phyloP scores from a whole-genome alignment of 2,888 invertebrate genomes.

The Latrodectus hesperus region DNA sequence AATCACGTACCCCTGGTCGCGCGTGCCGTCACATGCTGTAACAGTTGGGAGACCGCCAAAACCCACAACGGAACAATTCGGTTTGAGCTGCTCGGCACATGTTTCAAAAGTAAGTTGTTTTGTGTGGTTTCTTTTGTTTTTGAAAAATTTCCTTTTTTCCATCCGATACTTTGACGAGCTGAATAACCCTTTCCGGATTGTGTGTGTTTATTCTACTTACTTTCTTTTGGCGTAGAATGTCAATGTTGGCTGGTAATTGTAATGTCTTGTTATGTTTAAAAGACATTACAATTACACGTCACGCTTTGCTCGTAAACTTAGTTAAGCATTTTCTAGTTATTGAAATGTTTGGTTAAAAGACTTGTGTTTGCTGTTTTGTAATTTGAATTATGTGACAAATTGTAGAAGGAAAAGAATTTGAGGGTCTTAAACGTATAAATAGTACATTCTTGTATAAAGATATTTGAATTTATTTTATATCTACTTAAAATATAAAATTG shows the following conservation, averaged over 20 bases:
- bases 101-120: slow-evolving; percentile 26
- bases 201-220: background rate
- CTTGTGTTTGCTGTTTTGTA: too few species aligned
- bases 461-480: too few species aligned
- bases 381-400: too few species aligned
- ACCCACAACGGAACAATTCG: slow-evolving; percentile 7
- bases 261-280: background rate
- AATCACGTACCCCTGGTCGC: slow-evolving; percentile 34
- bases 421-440: too few species aligned
- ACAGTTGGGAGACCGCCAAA: slow-evolving; percentile 55
- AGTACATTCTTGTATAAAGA: too few species aligned
- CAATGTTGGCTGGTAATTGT: background rate
- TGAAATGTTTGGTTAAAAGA: too few species aligned
- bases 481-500: too few species aligned
- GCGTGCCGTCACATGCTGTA: slow-evolving; percentile 54
- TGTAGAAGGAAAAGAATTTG: too few species aligned
- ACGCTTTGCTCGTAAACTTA: too few species aligned
- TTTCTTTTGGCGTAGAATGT: background rate
- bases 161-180: background rate
- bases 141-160: background rate
- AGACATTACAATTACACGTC: too few species aligned
- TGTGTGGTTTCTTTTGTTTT: background rate
- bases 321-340: too few species aligned
- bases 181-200: background rate
- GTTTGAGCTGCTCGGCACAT: slow-evolving; percentile 7